A percentile compares a stretch with the other conserved stretches of the same genome.
phyloP scores from a whole-genome alignment of 2,888 invertebrate species.

The Chromoteleia sp. region DNA sequence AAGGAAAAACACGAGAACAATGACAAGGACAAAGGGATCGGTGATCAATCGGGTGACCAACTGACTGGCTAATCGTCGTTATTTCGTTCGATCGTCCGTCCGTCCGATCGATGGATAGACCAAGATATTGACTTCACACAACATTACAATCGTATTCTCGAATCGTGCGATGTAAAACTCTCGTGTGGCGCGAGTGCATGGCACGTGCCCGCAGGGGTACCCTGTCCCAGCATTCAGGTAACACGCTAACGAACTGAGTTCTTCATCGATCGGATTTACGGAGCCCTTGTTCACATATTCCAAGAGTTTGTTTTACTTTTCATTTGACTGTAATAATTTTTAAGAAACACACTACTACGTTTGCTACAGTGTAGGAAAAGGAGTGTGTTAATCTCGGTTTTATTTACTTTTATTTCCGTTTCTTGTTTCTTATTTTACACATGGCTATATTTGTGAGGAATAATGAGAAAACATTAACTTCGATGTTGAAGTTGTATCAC shows the following conservation, averaged over 20 bases:
- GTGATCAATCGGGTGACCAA: conserved; percentile 67
- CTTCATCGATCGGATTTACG: conserved; percentile 68
- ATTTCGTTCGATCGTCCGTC: conserved; percentile 62
- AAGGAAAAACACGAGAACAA: conserved; percentile 63
- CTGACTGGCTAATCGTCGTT: conserved; percentile 64
- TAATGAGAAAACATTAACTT: too few relatives aligned
- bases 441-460: not conserved
- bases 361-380: conserved; percentile 20
- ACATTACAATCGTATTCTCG: conserved; percentile 61
- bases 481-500: too few relatives aligned
- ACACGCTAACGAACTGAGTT: conserved; percentile 86
- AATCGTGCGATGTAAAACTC: conserved; percentile 72
- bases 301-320: conserved; percentile 13
- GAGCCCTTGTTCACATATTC: conserved; percentile 27
- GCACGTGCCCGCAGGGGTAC: conserved; percentile 91
- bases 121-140: conserved; percentile 66
- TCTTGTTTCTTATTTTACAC: conserved; percentile 1
- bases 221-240: conserved; percentile 99
- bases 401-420: not conserved
- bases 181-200: conserved; percentile 77
- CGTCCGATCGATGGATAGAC: conserved; percentile 70
- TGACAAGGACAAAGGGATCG: conserved; percentile 70
- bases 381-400: conserved; percentile 27
- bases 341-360: not conserved
- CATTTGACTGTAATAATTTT: conserved; percentile 2